Evolutionary conservation across 2,797 vertebrate genomes (phyloP), one percentile per base, ranked within the genome.

Genomic region (Mus caroli): DNA sequence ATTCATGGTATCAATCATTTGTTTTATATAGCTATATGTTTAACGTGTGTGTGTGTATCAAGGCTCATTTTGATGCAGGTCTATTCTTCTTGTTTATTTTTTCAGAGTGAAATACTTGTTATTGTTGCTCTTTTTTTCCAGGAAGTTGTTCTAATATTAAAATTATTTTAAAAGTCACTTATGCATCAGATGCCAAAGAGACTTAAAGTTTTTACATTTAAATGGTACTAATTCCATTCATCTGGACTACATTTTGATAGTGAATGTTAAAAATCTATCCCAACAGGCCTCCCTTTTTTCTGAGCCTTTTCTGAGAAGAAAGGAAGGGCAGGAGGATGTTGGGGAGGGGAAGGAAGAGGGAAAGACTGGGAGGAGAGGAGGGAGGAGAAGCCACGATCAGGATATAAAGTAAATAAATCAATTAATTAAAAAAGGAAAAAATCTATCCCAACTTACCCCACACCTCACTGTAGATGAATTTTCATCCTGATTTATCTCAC

Each of bases 31-130:
- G 69, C 24, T 56, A 28, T 15, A 40, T 77, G 37, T 34, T 40
- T 14, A 75, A 75, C 31, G 37, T 67, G 40, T 73, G 69, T 64
- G 20, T 67, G 26, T 20, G 9, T 77, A 83, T 77, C 67, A 83
- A 17, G 84, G 31, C 0, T 54, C 34, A 89, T 24, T n/a, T 95
- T 67, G n/a, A 62, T 78, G 22, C 62, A 64, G 26, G 22, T 76
- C 50, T 87, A 73, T 88, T 76, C 15, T 94, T 69, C 75, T 75
- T 78, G 34, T 84, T 95, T 67, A 31, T n/a, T 28, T 86, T 86
- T 78, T 86, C 73, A 82, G 31, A 31, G 11, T 85, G 50, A 95
- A 88, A 54, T 64, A 87, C 52, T 90, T 94, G 71, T 94, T 24
- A 79, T 84, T 64, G 43, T 60, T 78, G n/a, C 8, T 69, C 84